Evolutionary conservation across 2,797 vertebrate species (phyloP).

Genomic region (Ceryle rudis): DNA sequence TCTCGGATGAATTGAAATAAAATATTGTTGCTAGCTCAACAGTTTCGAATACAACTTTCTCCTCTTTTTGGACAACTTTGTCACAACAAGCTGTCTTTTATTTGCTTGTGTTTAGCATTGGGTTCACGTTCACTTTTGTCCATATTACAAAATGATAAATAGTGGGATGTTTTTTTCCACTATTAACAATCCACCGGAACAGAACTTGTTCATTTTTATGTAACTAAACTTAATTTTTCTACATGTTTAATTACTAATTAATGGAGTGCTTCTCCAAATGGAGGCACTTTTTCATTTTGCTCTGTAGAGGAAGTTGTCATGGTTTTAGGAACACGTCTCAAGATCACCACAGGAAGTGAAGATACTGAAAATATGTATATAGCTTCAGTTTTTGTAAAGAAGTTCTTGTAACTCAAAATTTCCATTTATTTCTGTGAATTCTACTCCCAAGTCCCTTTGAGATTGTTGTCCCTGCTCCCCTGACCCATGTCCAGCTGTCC

Average conservation of each 20-base stretch:
- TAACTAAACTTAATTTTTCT: background rate
- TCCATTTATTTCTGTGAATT: background rate
- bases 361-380: background rate
- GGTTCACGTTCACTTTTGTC: background rate
- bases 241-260: background rate
- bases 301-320: background rate
- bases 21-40: background rate
- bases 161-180: background rate
- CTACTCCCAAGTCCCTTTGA: background rate
- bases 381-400: background rate
- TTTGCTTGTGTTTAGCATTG: background rate
- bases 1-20: background rate
- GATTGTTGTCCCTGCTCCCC: background rate
- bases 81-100: background rate
- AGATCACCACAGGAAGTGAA: background rate
- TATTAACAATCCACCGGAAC: background rate
- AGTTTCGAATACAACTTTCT: background rate
- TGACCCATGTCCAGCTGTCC: accelerated
- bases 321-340: background rate
- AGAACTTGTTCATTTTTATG: background rate
- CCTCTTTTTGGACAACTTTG: background rate
- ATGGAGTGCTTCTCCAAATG: background rate
- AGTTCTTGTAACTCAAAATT: background rate
- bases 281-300: background rate
- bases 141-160: background rate